Evolutionary conservation across 2,113 vertebrate species (phyloP), one percentile per base, ranked within the genome.

Genomic region (Megalops atlanticus): DNA sequence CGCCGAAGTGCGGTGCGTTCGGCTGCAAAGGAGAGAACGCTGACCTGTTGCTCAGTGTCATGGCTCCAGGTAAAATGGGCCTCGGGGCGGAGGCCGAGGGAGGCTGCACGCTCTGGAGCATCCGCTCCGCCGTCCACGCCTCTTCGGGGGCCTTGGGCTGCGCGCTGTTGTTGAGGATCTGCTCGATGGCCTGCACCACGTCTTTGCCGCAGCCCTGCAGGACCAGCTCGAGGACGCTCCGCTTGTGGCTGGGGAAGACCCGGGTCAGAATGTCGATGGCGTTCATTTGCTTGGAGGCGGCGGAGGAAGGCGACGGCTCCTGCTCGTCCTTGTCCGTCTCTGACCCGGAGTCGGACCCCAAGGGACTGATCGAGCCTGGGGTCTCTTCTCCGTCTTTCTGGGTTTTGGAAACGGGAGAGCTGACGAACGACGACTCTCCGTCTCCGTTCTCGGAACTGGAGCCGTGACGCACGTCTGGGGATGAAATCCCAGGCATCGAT

Each of bases 131-230:
- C 52, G 94, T 92, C 96, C 96, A 98, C 27, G 93, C 78, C 84
- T 97, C 96, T 0, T 96, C 96, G 0, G 90, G 89, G 0, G 82
- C 87, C 80, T 84, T 95, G 85, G 47, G 78, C 77, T 89, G 93
- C 33, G 90, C 94, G 85, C 92, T 87, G 93, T 98, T 97, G 94
- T 98, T 99, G 83, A 99, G 96, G 89, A 99, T 97, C 92, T 99
- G 98, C 94, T 99, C 98, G 86, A 99, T 99, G 89, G 98, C 98
- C 92, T 99, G 97, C 35, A 99, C 97, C 94, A 99, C 98, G 87
- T 99, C 97, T 76, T 96, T 98, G 14, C 97, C 97, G 89, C 98
- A 99, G 88, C 97, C 97, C 88, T 99, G 98, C 86, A 99, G 90
- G 69, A 99, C 97, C 79, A 99, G 95, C 93, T 99, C 98, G 89